Conservation (phyloP, 2,797 vertebrate species). For the Myripristis jacobus region DNA sequence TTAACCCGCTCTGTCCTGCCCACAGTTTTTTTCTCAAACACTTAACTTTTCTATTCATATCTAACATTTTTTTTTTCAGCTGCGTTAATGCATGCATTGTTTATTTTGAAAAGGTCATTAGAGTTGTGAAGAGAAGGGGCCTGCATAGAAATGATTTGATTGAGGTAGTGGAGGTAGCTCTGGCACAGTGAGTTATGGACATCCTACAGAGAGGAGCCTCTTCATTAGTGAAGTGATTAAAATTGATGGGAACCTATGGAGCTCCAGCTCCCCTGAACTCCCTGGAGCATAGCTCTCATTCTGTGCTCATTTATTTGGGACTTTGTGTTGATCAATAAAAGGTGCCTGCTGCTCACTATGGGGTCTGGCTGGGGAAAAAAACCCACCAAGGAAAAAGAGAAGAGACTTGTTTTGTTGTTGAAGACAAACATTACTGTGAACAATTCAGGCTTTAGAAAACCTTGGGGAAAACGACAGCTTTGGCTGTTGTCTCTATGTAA, state of each 20-base stretch:
- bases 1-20: conserved; percentile 48
- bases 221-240: conserved; percentile 90
- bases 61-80: conserved; percentile 69
- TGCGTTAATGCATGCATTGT: conserved; percentile 81
- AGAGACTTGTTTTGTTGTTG: conserved; percentile 78
- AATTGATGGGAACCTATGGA: conserved; percentile 87
- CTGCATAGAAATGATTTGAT: conserved; percentile 82
- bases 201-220: conserved; percentile 87
- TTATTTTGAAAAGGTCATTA: conserved; percentile 87
- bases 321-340: conserved; percentile 90
- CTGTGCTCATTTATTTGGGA: conserved; percentile 88
- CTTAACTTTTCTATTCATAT: conserved; percentile 77
- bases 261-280: conserved; percentile 79
- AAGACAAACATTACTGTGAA: conserved; percentile 78
- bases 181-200: conserved; percentile 88
- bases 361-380: conserved; percentile 77
- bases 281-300: conserved; percentile 88
- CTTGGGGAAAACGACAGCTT: conserved; percentile 70
- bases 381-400: conserved; percentile 67
- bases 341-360: conserved; percentile 85
- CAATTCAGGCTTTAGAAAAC: conserved; percentile 75
- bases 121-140: conserved; percentile 74
- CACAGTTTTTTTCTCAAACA: conserved; percentile 53
- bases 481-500: conserved; percentile 68
- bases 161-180: conserved; percentile 79